Base-by-base conservation (phyloP, 2,113 vertebrate genomes). In the Macrotus californicus region DNA sequence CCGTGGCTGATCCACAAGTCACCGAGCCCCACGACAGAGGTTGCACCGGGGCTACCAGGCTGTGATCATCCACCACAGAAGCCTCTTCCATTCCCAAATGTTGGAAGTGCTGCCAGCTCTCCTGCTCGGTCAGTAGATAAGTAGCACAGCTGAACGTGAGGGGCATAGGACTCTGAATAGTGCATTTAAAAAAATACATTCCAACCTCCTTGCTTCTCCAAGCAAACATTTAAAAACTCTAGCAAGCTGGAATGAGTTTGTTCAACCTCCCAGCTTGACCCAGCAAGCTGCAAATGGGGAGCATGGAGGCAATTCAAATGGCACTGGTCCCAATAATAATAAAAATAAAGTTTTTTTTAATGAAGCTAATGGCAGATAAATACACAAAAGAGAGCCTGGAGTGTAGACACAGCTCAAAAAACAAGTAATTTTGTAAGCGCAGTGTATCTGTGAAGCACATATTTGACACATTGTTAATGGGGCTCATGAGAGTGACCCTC, bases 241-340 rank as follows among this genome's bases (percentile, higher is more conserved):
- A 96, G 92, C 73, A 81, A 80, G 92, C 39, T 19, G 88, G 48
- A 97, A 96, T 43, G 96, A 59, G 91, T 97, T 97, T 96, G 93
- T 84, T 97, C 92, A 93, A 70, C 84, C 59, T 92, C 87, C 72
- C 92, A 97, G 93, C 66, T 95, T 94, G 66, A 85, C 82, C 93
- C 96, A 87, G 76, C 76, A 90, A 97, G 92, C 91, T 94, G 94
- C 94, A 93, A 98, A 96, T 19, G 89, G 94, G 89, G 90, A 94
- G 41, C 80, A 16, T 41, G 92, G 97, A 95, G 97, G 95, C 18
- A 31, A 95, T 96, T 97, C 91, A 95, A 95, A 69, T 86, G 85
- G 95, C 94, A 93, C 93, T 89, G 89, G 61, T 91, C 94, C 94
- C 91, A 21, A 61, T 52, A 88, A 61, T 76, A 87, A 94, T 69